These are phyloP conservation scores for Anseranas semipalmata DNA, from an alignment of 2,113 vertebrate genomes.

Conservation along the genomic window DNA sequence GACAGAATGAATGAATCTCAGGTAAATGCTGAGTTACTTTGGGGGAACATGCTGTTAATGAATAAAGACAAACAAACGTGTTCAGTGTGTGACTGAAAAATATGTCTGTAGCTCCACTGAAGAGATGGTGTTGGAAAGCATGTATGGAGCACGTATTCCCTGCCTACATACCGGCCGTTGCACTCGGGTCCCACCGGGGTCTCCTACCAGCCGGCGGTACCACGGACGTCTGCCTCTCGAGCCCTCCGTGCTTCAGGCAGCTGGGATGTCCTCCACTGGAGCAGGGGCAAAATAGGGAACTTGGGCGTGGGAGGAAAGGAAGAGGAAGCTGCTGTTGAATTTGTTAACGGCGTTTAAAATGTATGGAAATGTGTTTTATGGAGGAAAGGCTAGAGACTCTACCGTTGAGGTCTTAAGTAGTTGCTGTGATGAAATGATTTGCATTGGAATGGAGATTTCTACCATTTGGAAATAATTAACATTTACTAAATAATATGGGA, in stretches of 20 bases:
- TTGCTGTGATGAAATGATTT: neutral
- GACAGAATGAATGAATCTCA: neutral
- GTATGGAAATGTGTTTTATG: neutral
- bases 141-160: neutral
- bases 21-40: neutral
- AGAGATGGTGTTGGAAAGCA: neutral
- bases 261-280: neutral
- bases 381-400: neutral
- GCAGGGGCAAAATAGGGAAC: neutral
- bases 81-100: neutral
- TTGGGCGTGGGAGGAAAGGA: neutral
- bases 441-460: neutral
- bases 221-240: neutral
- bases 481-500: constrained; percentile 43
- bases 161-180: neutral
- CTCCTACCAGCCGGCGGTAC: neutral
- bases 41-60: neutral
- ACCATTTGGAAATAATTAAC: neutral
- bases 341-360: neutral
- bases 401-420: neutral
- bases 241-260: neutral
- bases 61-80: neutral
- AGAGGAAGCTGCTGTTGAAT: neutral
- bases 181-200: neutral
- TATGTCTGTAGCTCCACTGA: neutral